These are phyloP conservation scores for Whitmania pigra DNA, from an alignment of 1,140 invertebrate species.

Conservation along the genomic window DNA sequence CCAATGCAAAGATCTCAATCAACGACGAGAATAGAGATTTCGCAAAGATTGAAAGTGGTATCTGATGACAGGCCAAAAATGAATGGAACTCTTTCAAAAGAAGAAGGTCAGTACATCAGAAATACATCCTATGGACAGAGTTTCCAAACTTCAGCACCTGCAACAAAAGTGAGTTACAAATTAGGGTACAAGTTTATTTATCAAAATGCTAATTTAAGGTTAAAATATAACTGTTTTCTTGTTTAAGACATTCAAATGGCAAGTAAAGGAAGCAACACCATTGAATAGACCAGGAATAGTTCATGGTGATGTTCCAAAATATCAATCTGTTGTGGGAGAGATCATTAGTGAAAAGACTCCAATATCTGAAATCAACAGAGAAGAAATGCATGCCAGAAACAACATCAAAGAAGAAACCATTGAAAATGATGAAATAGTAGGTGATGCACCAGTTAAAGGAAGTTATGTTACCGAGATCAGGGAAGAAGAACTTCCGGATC, in stretches of 20 bases:
- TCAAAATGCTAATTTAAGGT: no score
- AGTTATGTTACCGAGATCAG: background rate
- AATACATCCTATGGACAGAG: no score
- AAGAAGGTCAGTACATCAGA: background rate
- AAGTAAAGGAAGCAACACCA: constrained; percentile 15
- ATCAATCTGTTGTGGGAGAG: constrained; percentile 3
- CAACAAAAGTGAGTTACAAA: no score
- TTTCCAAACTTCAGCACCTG: no score
- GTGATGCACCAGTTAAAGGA: background rate
- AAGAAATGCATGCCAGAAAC: background rate
- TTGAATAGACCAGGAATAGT: constrained; percentile 11
- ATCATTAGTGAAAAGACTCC: constrained; percentile 11
- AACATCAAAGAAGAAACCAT: background rate
- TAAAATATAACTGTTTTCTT: background rate
- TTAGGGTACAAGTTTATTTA: no score
- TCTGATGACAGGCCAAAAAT: background rate
- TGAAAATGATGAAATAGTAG: background rate
- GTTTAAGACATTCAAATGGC: constrained; percentile 17
- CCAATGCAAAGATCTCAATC: constrained; percentile 10
- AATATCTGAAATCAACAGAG: constrained; percentile 1
- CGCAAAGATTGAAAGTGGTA: constrained; percentile 5
- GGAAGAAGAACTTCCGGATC: constrained; percentile 17
- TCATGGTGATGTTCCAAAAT: constrained; percentile 15
- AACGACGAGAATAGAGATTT: constrained; percentile 4
- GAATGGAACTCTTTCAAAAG: background rate